Percentiles rank a stretch among this genome's conserved stretches.
phyloP scores from a whole-genome alignment of 1,140 invertebrate species.

The Drosophila watanabei region DNA sequence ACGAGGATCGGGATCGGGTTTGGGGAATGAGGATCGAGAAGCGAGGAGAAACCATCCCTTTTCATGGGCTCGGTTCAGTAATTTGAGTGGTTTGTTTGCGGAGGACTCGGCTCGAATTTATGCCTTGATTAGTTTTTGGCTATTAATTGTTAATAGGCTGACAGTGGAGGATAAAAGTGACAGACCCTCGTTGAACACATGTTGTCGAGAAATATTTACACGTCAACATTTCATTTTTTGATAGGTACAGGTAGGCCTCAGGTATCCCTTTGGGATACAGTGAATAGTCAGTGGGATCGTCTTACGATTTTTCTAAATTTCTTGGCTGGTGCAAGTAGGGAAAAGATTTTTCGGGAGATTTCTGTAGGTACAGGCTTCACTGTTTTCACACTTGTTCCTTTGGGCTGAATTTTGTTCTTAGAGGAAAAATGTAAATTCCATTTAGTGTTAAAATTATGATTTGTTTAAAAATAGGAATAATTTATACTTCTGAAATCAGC shows the following conservation, averaged over 20 bases:
- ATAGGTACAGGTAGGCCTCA: conserved; percentile 34
- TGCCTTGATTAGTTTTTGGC: conserved; percentile 70
- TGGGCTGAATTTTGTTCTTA: not conserved
- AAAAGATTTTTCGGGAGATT: not conserved
- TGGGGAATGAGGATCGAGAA: not conserved
- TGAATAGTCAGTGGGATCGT: not conserved
- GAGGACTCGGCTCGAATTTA: conserved; percentile 54
- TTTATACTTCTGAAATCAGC: not conserved
- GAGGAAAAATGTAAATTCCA: conserved; percentile 11
- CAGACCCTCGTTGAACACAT: conserved; percentile 81
- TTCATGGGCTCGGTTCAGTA: conserved; percentile 37
- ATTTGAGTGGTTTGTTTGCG: conserved; percentile 56
- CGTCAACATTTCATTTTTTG: conserved; percentile 45
- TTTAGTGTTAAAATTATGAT: conserved; percentile 19
- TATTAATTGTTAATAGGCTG: conserved; percentile 66
- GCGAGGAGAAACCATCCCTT: conserved; percentile 26
- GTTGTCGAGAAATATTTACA: conserved; percentile 64
- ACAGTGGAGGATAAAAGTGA: conserved; percentile 58
- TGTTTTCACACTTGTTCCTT: conserved; percentile 36
- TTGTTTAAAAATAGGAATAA: not conserved
- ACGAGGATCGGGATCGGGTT: conserved; percentile 1
- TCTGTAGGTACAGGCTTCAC: conserved; percentile 6
- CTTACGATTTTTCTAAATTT: not conserved
- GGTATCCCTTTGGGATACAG: conserved; percentile 26
- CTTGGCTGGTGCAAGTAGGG: too few species aligned